phyloP scores from a whole-genome alignment of 2,797 vertebrate genomes.

The Acrossocheilus fasciatus region DNA sequence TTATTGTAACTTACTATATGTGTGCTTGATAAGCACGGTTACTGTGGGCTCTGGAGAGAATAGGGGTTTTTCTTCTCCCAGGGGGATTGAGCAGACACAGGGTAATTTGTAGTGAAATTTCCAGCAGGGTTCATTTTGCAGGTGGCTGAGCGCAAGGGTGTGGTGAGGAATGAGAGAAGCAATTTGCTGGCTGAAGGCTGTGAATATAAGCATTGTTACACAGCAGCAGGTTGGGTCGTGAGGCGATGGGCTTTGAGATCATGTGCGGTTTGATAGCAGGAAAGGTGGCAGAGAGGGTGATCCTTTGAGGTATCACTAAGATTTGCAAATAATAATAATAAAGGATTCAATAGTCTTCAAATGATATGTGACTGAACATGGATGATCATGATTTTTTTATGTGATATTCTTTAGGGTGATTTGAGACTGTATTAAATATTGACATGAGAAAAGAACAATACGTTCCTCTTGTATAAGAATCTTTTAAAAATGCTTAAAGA shows the following conservation, averaged over 20 bases:
- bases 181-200: constrained; percentile 80
- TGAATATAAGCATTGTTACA: constrained; percentile 79
- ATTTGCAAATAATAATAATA: background rate
- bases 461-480: background rate
- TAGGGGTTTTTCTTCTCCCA: constrained; percentile 74
- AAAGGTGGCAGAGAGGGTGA: constrained; percentile 41
- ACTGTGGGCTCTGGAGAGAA: constrained; percentile 70
- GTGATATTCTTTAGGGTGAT: background rate
- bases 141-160: constrained; percentile 81
- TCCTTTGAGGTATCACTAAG: background rate
- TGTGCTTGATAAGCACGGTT: constrained; percentile 37
- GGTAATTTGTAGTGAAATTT: constrained; percentile 87
- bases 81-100: constrained; percentile 79
- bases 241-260: constrained; percentile 42
- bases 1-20: background rate
- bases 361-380: background rate
- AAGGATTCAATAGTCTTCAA: background rate
- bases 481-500: background rate
- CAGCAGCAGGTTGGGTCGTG: constrained; percentile 65
- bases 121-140: constrained; percentile 82
- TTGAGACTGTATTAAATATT: background rate
- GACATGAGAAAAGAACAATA: background rate
- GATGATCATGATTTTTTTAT: background rate
- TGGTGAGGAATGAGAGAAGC: constrained; percentile 79
- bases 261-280: constrained; percentile 43